These are phyloP conservation scores for Sebastes oblongus DNA, from an alignment of 2,797 vertebrate species.

Conservation along the genomic window DNA sequence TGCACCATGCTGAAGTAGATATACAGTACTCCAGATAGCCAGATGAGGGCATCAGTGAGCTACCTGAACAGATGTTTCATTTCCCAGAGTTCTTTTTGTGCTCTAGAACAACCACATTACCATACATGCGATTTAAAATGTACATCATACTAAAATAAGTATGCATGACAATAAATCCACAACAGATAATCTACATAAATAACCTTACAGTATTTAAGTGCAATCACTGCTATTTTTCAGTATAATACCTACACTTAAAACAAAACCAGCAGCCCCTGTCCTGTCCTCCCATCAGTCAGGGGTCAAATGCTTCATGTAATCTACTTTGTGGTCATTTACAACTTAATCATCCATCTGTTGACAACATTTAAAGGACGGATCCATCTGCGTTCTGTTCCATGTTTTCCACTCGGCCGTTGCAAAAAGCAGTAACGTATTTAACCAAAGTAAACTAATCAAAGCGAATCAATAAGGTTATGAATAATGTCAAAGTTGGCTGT, in stretches of 20 bases:
- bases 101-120: background rate
- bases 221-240: background rate
- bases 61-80: conserved; percentile 3
- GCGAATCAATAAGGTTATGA: too few relatives aligned
- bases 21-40: conserved; percentile 12
- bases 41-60: conserved; percentile 57
- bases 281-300: background rate
- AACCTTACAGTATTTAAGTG: background rate
- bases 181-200: background rate
- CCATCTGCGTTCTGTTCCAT: too few relatives aligned
- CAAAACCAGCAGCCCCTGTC: background rate
- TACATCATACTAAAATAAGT: background rate
- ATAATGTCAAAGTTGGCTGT: too few relatives aligned
- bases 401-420: too few relatives aligned
- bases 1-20: background rate
- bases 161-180: background rate
- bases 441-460: too few relatives aligned
- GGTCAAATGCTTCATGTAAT: background rate
- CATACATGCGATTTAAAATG: background rate
- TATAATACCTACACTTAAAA: background rate
- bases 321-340: background rate
- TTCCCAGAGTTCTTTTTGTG: background rate
- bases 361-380: background rate
- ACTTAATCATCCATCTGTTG: background rate
- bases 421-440: too few relatives aligned